These are phyloP conservation scores for Myotis vivesi DNA, from an alignment of 2,797 vertebrate species.

Conservation along the genomic window DNA sequence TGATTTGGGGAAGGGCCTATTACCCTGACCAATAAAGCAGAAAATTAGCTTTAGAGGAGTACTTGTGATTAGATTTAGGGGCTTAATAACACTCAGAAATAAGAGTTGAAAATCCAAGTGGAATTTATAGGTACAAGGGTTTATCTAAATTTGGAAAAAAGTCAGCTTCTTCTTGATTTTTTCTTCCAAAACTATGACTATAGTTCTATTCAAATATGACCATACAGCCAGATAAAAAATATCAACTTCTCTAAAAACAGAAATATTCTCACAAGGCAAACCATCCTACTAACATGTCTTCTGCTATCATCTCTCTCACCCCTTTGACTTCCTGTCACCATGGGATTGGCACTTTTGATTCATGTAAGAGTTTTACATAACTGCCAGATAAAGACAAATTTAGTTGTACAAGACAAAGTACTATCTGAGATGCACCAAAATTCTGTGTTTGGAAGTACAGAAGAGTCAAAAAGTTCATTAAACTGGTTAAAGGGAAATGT, in stretches of 20 bases:
- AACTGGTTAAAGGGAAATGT: not conserved
- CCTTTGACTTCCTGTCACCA: rapidly evolving
- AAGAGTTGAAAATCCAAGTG: conserved; percentile 35
- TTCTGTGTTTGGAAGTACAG: not conserved
- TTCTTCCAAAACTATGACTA: not conserved
- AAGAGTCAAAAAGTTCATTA: not conserved
- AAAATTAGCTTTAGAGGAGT: conserved; percentile 62
- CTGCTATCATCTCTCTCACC: not conserved
- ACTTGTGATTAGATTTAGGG: not conserved
- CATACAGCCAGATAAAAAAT: not conserved
- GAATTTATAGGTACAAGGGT: conserved; percentile 14
- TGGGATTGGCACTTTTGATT: not conserved
- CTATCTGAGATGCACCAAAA: not conserved
- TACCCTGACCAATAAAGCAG: conserved; percentile 60
- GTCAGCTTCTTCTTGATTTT: not conserved
- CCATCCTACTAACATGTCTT: not conserved
- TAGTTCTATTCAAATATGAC: not conserved
- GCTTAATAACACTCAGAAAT: not conserved
- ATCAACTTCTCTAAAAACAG: not conserved
- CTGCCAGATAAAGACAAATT: not conserved
- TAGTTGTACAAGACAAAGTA: not conserved
- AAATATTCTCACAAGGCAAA: not conserved
- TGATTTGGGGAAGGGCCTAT: conserved; percentile 49
- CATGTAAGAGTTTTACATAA: not conserved
- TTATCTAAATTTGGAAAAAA: not conserved